Evolutionary conservation across 2,888 invertebrate genomes (phyloP).

Genomic region (Dolichomitus sp.): DNA sequence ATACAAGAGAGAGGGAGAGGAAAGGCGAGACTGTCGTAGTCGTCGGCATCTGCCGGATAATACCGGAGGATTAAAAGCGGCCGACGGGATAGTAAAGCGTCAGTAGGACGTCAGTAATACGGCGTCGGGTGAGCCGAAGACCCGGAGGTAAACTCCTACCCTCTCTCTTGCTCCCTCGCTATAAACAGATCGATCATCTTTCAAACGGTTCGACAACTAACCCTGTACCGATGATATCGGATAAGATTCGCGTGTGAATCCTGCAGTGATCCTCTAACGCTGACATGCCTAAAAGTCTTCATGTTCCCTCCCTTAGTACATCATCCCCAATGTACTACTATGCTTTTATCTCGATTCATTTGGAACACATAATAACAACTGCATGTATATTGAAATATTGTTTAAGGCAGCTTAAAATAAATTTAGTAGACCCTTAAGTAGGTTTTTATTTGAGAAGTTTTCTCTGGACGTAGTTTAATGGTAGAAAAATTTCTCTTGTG

Average conservation of each 20-base stretch:
- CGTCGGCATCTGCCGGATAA: constrained; percentile 81
- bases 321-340: constrained; percentile 3
- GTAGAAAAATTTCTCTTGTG: too few relatives aligned
- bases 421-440: too few relatives aligned
- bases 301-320: not conserved
- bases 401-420: too few relatives aligned
- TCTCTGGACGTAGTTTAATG: too few relatives aligned
- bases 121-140: constrained; percentile 45
- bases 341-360: constrained; percentile 33
- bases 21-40: constrained; percentile 16
- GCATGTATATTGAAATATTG: not conserved
- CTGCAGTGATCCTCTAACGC: constrained; percentile 9
- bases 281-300: not conserved
- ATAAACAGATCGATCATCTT: constrained; percentile 86
- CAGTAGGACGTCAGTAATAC: constrained; percentile 39
- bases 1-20: constrained; percentile 38
- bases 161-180: constrained; percentile 68
- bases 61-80: constrained; percentile 83
- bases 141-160: constrained; percentile 63
- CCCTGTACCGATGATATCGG: constrained; percentile 74
- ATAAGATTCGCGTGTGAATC: constrained; percentile 73
- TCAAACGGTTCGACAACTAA: constrained; percentile 82
- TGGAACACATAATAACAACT: constrained; percentile 13
- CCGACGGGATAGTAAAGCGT: constrained; percentile 65
- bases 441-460: too few relatives aligned